A percentile compares a stretch with the other conserved stretches of the same genome.
Conservation (phyloP, 2,113 vertebrate genomes). For the Colius striatus region DNA sequence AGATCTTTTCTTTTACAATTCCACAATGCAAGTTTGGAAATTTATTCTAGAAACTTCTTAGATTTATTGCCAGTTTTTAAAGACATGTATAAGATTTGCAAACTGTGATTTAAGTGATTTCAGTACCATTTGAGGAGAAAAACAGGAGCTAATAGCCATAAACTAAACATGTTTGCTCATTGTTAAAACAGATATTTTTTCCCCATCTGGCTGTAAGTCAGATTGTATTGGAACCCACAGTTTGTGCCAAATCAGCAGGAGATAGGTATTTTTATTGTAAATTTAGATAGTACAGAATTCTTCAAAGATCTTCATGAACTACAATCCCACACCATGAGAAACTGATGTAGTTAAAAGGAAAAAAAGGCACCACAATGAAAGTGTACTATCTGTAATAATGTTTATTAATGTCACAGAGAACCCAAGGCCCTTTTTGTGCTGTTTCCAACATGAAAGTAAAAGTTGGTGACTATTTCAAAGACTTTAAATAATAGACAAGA, state of each 20-base stretch:
- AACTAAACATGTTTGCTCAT: background rate
- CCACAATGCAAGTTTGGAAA: background rate
- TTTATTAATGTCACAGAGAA: background rate
- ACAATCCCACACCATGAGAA: background rate
- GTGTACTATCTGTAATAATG: background rate
- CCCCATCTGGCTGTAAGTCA: background rate
- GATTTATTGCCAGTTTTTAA: background rate
- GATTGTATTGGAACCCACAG: background rate
- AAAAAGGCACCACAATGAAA: fast-evolving
- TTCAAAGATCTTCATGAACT: background rate
- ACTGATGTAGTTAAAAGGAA: background rate
- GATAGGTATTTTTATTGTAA: background rate
- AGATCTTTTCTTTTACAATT: background rate
- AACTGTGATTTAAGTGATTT: background rate
- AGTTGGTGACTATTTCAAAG: background rate
- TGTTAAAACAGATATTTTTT: background rate
- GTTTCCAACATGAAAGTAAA: background rate
- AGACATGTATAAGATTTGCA: background rate
- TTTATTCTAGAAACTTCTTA: background rate
- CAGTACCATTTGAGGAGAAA: background rate
- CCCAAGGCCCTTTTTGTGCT: background rate
- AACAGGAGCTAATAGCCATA: background rate
- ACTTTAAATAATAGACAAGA: background rate
- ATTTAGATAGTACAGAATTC: background rate
- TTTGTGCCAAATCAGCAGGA: background rate